phyloP scores from a whole-genome alignment of 2,888 invertebrate species.

The Synergus umbraculus region DNA sequence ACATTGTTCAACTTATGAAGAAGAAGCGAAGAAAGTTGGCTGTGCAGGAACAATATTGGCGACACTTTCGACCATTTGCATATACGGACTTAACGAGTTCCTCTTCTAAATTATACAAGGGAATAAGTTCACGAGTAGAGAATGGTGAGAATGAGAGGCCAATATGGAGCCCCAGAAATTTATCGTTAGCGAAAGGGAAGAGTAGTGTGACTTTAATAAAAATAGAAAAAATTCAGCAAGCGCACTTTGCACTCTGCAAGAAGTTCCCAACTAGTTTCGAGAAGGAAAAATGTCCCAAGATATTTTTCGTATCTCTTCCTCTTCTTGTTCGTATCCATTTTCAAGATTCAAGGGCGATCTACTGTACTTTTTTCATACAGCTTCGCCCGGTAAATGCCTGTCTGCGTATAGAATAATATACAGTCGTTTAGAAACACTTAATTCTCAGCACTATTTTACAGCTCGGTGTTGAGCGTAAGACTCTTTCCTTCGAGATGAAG shows the following conservation, averaged over 20 bases:
- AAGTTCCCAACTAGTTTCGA: neutral
- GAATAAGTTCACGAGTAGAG: constrained; percentile 4
- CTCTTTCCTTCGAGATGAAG: constrained; percentile 24
- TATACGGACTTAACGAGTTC: constrained; percentile 51
- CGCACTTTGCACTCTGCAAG: neutral
- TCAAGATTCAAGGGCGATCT: constrained; percentile 5
- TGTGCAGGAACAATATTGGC: constrained; percentile 14
- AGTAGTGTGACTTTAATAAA: neutral
- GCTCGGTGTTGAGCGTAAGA: constrained; percentile 17
- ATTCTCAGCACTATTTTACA: constrained; percentile 55
- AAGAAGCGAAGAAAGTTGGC: neutral
- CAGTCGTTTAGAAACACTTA: constrained; percentile 57
- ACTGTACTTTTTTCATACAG: neutral
- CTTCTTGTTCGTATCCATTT: neutral
- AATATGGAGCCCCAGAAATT: neutral
- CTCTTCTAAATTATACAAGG: constrained; percentile 3
- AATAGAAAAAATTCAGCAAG: neutral
- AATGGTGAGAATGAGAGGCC: neutral
- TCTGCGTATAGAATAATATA: constrained; percentile 61
- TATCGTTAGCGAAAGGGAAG: neutral
- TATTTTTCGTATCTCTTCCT: neutral
- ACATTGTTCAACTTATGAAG: neutral
- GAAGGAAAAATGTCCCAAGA: neutral
- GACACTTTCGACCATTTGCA: constrained; percentile 48
- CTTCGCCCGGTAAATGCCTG: constrained; percentile 47